Conservation (phyloP, 2,113 vertebrate genomes). For the Hydrolagus affinis region DNA sequence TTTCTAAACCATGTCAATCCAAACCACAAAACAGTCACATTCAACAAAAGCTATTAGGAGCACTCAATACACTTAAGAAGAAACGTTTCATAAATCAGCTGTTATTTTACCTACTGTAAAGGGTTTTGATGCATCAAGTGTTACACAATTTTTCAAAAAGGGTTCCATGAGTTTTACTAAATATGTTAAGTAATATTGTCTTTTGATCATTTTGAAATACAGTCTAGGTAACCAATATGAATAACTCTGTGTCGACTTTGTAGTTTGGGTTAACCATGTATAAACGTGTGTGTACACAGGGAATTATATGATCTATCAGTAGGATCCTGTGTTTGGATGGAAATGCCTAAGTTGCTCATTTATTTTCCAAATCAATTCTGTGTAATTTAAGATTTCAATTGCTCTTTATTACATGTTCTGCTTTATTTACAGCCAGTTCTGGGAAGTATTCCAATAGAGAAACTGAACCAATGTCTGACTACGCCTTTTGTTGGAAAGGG, state of each 20-base stretch:
- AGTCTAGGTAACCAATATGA: background rate
- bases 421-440: too few species aligned
- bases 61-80: background rate
- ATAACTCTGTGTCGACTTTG: background rate
- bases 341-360: background rate
- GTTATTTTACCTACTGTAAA: constrained; percentile 4
- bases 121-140: background rate
- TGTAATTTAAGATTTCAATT: background rate
- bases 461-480: too few species aligned
- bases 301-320: background rate
- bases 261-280: background rate
- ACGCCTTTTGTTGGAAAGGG: too few species aligned
- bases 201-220: background rate
- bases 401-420: too few species aligned
- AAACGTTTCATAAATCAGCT: background rate
- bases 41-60: background rate
- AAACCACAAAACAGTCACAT: background rate
- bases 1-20: background rate
- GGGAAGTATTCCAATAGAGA: too few species aligned
- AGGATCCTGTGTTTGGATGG: background rate
- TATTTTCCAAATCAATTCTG: constrained; percentile 11
- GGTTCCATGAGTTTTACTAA: background rate
- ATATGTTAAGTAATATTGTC: background rate
- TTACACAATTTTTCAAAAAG: background rate
- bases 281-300: background rate